Conservation (phyloP, 1,140 invertebrate genomes). For the Delia radicum region DNA sequence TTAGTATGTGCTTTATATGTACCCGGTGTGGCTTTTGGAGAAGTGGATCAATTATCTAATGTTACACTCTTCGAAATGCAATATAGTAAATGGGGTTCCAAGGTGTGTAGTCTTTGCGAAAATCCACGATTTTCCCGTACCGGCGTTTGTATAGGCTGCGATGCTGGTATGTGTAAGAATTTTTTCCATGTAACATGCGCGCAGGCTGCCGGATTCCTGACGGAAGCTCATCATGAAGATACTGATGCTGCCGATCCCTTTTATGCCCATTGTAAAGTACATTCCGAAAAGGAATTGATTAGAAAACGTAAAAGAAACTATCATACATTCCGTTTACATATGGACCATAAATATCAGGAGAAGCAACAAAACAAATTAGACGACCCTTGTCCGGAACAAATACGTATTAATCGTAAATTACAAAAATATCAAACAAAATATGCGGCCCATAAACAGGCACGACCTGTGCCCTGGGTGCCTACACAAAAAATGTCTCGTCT, state of each 20-base stretch:
- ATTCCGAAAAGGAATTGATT: slow-evolving; percentile 80
- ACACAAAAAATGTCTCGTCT: slow-evolving; percentile 92
- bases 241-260: slow-evolving; percentile 95
- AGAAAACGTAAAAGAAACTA: slow-evolving; percentile 83
- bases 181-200: slow-evolving; percentile 98
- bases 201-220: slow-evolving; percentile 87
- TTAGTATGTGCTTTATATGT: slow-evolving; percentile 95
- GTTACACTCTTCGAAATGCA: slow-evolving; percentile 95
- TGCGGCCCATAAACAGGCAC: slow-evolving; percentile 69
- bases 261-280: slow-evolving; percentile 93
- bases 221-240: slow-evolving; percentile 91
- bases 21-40: slow-evolving; percentile 94
- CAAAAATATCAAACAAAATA: slow-evolving; percentile 77
- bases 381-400: slow-evolving; percentile 64
- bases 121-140: slow-evolving; percentile 83
- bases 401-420: slow-evolving; percentile 75
- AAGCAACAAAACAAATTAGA: slow-evolving; percentile 54
- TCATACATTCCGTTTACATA: slow-evolving; percentile 81
- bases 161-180: slow-evolving; percentile 95
- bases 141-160: slow-evolving; percentile 94
- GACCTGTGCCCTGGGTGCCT: slow-evolving; percentile 85
- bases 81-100: slow-evolving; percentile 92
- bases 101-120: slow-evolving; percentile 82
- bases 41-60: slow-evolving; percentile 83
- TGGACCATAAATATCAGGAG: slow-evolving; percentile 57